A percentile compares a stretch with the other conserved stretches of the same genome.
phyloP scores from a whole-genome alignment of 92 coral and sea anemone genomes.

The Siderastrea siderea region DNA sequence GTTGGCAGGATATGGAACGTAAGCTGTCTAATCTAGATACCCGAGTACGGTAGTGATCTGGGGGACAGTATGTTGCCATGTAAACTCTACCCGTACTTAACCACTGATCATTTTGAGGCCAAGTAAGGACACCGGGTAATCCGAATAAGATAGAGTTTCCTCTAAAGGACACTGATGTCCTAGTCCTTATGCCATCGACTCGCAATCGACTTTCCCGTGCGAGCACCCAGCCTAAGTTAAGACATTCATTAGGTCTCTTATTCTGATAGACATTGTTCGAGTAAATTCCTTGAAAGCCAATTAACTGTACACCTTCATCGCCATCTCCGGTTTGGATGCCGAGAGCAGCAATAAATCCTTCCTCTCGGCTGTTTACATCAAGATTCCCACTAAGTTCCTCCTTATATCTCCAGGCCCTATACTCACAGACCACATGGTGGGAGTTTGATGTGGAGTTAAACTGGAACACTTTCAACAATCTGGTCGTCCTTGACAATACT shows the following conservation, averaged over 20 bases:
- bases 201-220: conserved; percentile 80
- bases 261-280: too few species aligned
- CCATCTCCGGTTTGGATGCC: conserved; percentile 84
- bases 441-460: conserved; percentile 40
- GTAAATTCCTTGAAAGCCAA: conserved; percentile 73
- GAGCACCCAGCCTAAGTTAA: conserved; percentile 77
- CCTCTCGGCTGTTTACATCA: conserved; percentile 68
- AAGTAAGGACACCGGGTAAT: conserved; percentile 84
- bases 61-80: conserved; percentile 80
- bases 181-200: conserved; percentile 80
- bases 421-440: conserved; percentile 39
- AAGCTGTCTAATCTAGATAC: conserved; percentile 53
- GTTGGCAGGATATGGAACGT: conserved; percentile 70
- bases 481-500: conserved; percentile 60
- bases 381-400: conserved; percentile 54
- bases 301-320: conserved; percentile 89
- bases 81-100: conserved; percentile 94
- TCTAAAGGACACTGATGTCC: conserved; percentile 75
- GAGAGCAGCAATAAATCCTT: conserved; percentile 73
- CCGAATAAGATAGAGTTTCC: conserved; percentile 82
- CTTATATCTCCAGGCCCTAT: conserved; percentile 13
- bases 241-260: conserved; percentile 59
- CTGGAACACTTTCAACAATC: conserved; percentile 60
- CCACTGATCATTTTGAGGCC: conserved; percentile 82
- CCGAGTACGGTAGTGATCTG: conserved; percentile 74